Evolutionary conservation across 2,888 invertebrate genomes (phyloP).

Genomic region (Lamproptera curius): DNA sequence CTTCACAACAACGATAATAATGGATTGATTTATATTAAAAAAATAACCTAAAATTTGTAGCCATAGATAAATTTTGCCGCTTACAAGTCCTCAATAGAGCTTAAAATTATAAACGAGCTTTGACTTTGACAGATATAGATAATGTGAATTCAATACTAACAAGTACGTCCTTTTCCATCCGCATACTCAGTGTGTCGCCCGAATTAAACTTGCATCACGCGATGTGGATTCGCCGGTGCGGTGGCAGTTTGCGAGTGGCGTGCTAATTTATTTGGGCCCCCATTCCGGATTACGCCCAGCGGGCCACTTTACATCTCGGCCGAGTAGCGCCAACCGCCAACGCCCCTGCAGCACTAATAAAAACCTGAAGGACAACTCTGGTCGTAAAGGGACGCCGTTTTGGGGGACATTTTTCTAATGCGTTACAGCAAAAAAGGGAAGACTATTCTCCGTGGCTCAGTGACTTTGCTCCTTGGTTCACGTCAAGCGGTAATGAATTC

Average conservation of each 20-base stretch:
- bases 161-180: not conserved
- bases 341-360: too few species aligned
- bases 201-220: conserved; percentile 16
- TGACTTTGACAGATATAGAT: not conserved
- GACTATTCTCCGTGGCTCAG: too few species aligned
- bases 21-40: not conserved
- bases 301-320: conserved; percentile 3
- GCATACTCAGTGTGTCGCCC: not conserved
- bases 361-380: too few species aligned
- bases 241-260: conserved; percentile 16
- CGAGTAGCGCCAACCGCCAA: not conserved
- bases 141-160: too few species aligned
- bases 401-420: too few species aligned
- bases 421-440: too few species aligned
- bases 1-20: not conserved
- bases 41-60: not conserved
- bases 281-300: conserved; percentile 7
- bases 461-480: too few species aligned
- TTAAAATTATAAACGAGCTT: not conserved
- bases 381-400: too few species aligned
- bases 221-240: conserved; percentile 4
- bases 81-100: not conserved
- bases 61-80: not conserved
- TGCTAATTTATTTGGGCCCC: conserved; percentile 19
- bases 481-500: too few species aligned